phyloP scores from a whole-genome alignment of 2,888 invertebrate species.

The Metalampra italica region DNA sequence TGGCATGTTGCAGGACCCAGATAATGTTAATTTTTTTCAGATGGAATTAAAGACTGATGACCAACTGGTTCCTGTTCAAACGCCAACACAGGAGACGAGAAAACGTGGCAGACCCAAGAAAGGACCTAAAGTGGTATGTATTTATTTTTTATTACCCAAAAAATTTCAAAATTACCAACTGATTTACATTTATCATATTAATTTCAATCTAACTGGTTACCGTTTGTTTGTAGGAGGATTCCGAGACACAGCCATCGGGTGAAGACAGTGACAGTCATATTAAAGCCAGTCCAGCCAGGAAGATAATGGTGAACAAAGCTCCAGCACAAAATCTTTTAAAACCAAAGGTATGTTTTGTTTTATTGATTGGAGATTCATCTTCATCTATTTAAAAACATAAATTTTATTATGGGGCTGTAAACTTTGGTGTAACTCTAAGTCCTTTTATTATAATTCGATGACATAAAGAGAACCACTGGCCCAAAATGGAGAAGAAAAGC shows the following conservation, averaged over 20 bases:
- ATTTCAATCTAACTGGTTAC: too few relatives aligned
- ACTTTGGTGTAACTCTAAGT: too few relatives aligned
- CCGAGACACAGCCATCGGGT: constrained; percentile 60
- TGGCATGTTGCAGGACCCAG: neutral
- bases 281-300: constrained; percentile 40
- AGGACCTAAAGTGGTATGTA: constrained; percentile 38
- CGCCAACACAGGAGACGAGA: constrained; percentile 39
- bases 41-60: constrained; percentile 68
- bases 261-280: constrained; percentile 63
- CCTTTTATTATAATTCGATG: too few relatives aligned
- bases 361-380: neutral
- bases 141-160: neutral
- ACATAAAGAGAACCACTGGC: too few relatives aligned
- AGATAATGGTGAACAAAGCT: constrained; percentile 35
- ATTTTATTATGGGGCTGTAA: too few relatives aligned
- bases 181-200: too few relatives aligned
- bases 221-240: constrained; percentile 53
- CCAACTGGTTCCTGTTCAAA: constrained; percentile 61
- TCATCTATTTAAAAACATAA: too few relatives aligned
- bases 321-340: constrained; percentile 15
- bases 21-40: constrained; percentile 27
- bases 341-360: constrained; percentile 15
- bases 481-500: too few relatives aligned
- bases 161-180: too few relatives aligned
- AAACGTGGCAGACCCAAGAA: constrained; percentile 63